A percentile compares a stretch with the other conserved stretches of the same genome.
Evolutionary conservation across 1,140 invertebrate species (phyloP).

Genomic region (Pogonus chalceus): DNA sequence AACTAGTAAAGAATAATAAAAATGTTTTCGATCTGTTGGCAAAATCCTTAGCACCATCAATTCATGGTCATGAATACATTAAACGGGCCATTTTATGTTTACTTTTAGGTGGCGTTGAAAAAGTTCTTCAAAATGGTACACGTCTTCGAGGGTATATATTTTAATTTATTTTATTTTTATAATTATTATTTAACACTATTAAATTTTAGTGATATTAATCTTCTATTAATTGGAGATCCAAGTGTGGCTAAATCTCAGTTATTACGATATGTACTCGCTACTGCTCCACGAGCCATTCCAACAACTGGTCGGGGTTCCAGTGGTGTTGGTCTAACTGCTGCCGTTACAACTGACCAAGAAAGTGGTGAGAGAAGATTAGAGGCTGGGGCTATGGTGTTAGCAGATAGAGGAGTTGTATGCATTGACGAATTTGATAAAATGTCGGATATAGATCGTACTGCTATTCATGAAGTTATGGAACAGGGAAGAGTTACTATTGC

Average conservation of each 20-base stretch:
- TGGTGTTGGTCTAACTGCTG: slow-evolving; percentile 97
- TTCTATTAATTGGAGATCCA: slow-evolving; percentile 96
- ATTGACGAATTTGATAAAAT: slow-evolving; percentile 99
- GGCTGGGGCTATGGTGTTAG: slow-evolving; percentile 99
- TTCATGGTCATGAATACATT: slow-evolving; percentile 94
- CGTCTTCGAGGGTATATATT: slow-evolving; percentile 74
- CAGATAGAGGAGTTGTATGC: slow-evolving; percentile 95
- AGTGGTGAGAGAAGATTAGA: slow-evolving; percentile 85
- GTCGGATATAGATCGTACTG: slow-evolving; percentile 98
- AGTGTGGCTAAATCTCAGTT: slow-evolving; percentile 98
- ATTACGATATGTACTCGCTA: slow-evolving; percentile 86
- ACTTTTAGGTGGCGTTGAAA: slow-evolving; percentile 91
- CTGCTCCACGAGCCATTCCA: slow-evolving; percentile 89
- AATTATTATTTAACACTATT: slow-evolving; percentile 19
- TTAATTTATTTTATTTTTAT: slow-evolving; percentile 2
- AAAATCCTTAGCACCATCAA: slow-evolving; percentile 92
- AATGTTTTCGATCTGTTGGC: slow-evolving; percentile 88
- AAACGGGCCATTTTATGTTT: slow-evolving; percentile 96
- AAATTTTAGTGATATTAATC: slow-evolving; percentile 74
- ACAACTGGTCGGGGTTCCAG: slow-evolving; percentile 94
- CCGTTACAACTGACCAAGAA: slow-evolving; percentile 92
- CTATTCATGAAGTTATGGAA: slow-evolving; percentile 98
- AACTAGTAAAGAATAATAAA: slow-evolving; percentile 60
- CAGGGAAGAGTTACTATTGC: slow-evolving; percentile 93
- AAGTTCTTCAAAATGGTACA: slow-evolving; percentile 90